Base-by-base conservation (phyloP, 2,797 vertebrate species). In the Meda fulgida region DNA sequence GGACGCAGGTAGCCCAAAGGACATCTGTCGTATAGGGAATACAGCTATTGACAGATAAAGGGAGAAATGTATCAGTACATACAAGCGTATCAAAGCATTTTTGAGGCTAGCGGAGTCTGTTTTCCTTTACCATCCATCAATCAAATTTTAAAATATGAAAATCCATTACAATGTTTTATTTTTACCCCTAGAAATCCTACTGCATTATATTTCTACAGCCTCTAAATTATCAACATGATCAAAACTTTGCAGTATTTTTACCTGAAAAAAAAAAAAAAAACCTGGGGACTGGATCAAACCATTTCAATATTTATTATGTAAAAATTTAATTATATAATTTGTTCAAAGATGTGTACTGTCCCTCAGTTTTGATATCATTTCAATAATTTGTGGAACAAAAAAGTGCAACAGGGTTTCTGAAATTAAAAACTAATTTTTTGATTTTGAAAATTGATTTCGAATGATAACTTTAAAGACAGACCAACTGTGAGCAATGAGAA, bases 21-120 rank as follows among this genome's bases (percentile, higher is more conserved):
- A 90, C 94, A 96, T 94, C 91, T 91, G 92, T 75, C 94, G 92
- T 67, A 87, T 91, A 11, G 94, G 93, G 80, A 82, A 87, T 81
- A 89, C 91, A 51, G 77, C 84, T 72, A 65, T 36, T 89, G 82
- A 73, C 23, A 60, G 36, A 89, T 71, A 84, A 26, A 65, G 4
- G 18, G 26, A 72, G 9, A 76, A 23, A 34, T 1, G 31, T 10
- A 58, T 40, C 9, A 78, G 34, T 38, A 53, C 21, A 60, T n/a
- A 4, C 11, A 14, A n/a, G 38, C 3, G 18, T 55, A 78, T 36
- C 1, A 60, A 31, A 9, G 1, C 6, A 40, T 78, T 63, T 60
- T 65, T 43, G 1, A 4, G 11, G 21, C 65, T 67, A 21, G 31
- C 7, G 4, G 10, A 55, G 7, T 75, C 29, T 1, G 26, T 23